Percentiles rank a stretch among this genome's conserved stretches.
Evolutionary conservation across 2,113 vertebrate genomes (phyloP).

Genomic region (Pao palembangensis): DNA sequence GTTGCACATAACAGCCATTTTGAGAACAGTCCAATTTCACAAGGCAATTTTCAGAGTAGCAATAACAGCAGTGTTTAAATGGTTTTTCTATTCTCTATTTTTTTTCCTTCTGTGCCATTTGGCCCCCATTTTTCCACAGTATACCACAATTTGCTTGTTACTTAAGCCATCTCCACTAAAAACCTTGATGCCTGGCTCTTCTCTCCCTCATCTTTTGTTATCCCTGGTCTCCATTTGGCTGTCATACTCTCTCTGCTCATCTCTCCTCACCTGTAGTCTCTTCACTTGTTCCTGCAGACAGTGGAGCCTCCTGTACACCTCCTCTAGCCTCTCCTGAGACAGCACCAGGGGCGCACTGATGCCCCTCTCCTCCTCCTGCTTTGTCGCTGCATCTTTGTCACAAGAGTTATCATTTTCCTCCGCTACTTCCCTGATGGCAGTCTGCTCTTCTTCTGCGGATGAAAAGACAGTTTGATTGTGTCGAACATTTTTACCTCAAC

Average conservation of each 20-base stretch:
- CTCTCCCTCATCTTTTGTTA: conserved; percentile 44
- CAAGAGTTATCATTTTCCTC: conserved; percentile 19
- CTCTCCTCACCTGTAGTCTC: conserved; percentile 77
- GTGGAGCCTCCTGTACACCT: conserved; percentile 73
- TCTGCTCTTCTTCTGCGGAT: conserved; percentile 51
- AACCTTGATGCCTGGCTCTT: conserved; percentile 32
- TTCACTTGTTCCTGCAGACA: conserved; percentile 76
- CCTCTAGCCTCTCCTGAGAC: conserved; percentile 69
- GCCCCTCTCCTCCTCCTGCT: conserved; percentile 44
- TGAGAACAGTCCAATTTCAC: conserved; percentile 66
- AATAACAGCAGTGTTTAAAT: conserved; percentile 66
- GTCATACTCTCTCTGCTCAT: neutral
- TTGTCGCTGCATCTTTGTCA: conserved; percentile 29
- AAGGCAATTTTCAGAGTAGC: conserved; percentile 63
- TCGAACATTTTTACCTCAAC: neutral
- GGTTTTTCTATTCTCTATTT: conserved; percentile 59
- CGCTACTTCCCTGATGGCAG: conserved; percentile 18
- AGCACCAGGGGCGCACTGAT: conserved; percentile 64
- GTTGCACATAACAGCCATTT: conserved; percentile 60
- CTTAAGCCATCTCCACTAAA: conserved; percentile 57
- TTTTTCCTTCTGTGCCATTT: conserved; percentile 52
- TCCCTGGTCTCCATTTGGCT: neutral
- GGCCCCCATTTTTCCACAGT: conserved; percentile 54
- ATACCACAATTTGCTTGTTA: conserved; percentile 42
- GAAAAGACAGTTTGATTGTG: conserved; percentile 4